These are phyloP conservation scores for Eremophila alpestris DNA, from an alignment of 2,797 vertebrate species.

Conservation along the genomic window DNA sequence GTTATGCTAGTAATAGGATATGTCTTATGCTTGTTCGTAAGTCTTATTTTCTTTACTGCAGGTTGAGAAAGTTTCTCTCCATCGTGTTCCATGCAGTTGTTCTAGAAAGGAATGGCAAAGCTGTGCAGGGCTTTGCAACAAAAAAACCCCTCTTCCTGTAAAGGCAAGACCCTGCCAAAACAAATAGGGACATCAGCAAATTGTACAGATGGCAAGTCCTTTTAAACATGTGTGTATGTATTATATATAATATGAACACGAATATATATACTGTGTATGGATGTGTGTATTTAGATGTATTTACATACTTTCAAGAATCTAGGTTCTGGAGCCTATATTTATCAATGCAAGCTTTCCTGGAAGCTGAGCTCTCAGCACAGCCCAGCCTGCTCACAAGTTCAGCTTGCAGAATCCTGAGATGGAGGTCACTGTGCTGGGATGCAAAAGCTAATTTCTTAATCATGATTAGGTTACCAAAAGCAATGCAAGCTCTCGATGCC, in stretches of 20 bases:
- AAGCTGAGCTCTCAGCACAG: not conserved
- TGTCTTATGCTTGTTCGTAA: slow-evolving; percentile 72
- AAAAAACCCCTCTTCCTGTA: slow-evolving; percentile 13
- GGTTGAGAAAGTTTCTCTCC: slow-evolving; percentile 62
- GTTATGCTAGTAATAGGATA: slow-evolving; percentile 91
- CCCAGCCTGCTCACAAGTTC: not conserved
- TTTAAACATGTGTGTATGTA: not conserved
- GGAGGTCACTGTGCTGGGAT: not conserved
- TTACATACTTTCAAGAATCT: not conserved
- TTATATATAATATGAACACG: not conserved
- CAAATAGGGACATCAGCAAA: slow-evolving; percentile 51
- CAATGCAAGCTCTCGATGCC: not conserved
- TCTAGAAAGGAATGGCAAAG: slow-evolving; percentile 50
- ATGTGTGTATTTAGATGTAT: not conserved
- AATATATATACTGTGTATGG: no score
- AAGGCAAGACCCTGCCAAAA: slow-evolving; percentile 47
- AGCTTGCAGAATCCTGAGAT: not conserved
- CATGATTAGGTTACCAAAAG: slow-evolving; percentile 30
- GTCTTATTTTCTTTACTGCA: slow-evolving; percentile 64
- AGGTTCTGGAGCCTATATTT: not conserved
- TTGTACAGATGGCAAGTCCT: not conserved
- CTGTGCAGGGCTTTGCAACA: not conserved
- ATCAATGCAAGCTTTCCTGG: not conserved
- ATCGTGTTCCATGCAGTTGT: slow-evolving; percentile 41
- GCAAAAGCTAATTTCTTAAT: slow-evolving; percentile 63